Conservation (phyloP, 2,797 vertebrate genomes). For the Apodemus agrarius region DNA sequence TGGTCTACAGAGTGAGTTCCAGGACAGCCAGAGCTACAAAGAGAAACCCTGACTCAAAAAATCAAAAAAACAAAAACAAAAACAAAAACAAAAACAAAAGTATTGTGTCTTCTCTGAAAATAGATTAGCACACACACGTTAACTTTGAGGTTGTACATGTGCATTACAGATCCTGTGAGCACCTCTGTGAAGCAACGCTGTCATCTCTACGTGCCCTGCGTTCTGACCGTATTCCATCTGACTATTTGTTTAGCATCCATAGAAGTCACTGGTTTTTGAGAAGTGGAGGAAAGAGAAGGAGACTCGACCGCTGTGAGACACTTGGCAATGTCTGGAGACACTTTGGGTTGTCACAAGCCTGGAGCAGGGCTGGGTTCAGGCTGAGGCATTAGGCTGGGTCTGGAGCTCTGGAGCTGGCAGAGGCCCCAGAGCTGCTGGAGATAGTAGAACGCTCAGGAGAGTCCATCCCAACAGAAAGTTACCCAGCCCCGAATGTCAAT, state of each 20-base stretch:
- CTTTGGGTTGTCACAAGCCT: background rate
- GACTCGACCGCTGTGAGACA: background rate
- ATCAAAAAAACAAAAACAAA: no score
- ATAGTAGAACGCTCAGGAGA: background rate
- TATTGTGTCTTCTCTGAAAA: background rate
- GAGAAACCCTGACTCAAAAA: no score
- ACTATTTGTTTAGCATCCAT: background rate
- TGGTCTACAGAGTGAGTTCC: no score
- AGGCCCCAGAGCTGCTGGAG: background rate
- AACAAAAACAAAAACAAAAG: constrained; percentile 5
- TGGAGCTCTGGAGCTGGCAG: background rate
- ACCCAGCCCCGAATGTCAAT: background rate
- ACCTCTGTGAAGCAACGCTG: background rate
- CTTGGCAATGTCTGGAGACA: constrained; percentile 34
- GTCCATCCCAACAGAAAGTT: background rate
- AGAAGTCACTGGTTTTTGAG: constrained; percentile 20
- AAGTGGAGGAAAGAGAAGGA: background rate
- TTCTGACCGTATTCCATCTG: background rate
- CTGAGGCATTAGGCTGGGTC: background rate
- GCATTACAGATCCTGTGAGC: background rate
- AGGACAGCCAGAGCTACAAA: no score
- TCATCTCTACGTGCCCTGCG: background rate
- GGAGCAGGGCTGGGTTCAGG: background rate
- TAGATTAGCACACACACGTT: background rate
- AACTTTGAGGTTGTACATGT: background rate